Base-by-base conservation (phyloP, 2,888 invertebrate genomes). In the Celastrina argiolus region DNA sequence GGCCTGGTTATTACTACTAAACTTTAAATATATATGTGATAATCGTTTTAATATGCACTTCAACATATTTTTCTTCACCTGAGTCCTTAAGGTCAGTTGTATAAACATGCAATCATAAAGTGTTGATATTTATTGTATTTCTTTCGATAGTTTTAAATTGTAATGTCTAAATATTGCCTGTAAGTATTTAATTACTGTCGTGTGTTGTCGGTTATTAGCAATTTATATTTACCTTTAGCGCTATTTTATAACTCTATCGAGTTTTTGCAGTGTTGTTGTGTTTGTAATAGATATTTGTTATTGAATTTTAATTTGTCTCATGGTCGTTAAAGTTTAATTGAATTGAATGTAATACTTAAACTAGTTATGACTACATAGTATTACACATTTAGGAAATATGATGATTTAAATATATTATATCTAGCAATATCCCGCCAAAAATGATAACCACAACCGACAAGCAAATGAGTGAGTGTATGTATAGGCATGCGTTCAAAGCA, bases 231-330 rank as follows among this genome's bases (percentile, higher is more conserved):
- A 51, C 51, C 51, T 51, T 45, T 10, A 45, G 16, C 18, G 51
- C 22, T 26, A 26, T 12, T 10, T 12, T 22, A 51, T 22, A 16
- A 5, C 10, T 28, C 8, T 51, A 22, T 51, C 12, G 18, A 2
- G 1, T 8, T 45, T 22, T 51, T 51, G n/a, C n/a, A n/a, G n/a
- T n/a, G n/a, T 51, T 51, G 22, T 51, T 22, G 51, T 4, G 10
- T 22, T 51, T 16, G 59, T 59, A 59, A 58, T 58, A 31, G 58
- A 58, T 58, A 28, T 58, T 58, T 31, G n/a, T 58, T 58, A 58
- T 58, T 58, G 16, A 58, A 58, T 28, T 58, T 58, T 58, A 45
- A 45, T 45, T 45, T 10, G 16, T 18, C 18, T 45, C 45, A 45
- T 18, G 45, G 10, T 18, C 45, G 42, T 42, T n/a, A 7, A 10